Percentiles rank a stretch among this genome's conserved stretches.
These are phyloP conservation scores for Pimephales promelas DNA, from an alignment of 2,113 vertebrate genomes.

Conservation along the genomic window DNA sequence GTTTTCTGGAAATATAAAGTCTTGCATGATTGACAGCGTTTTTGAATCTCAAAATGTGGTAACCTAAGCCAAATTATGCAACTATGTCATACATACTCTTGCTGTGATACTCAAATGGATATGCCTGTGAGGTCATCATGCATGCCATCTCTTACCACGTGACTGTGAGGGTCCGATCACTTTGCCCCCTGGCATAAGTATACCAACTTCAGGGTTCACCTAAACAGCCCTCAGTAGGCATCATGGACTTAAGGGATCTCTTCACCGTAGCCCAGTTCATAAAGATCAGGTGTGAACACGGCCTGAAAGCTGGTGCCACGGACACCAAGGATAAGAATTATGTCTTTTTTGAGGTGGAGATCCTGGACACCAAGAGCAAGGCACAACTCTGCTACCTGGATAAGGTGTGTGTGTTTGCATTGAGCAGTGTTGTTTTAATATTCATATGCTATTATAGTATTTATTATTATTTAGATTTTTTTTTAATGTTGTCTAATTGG, in stretches of 20 bases:
- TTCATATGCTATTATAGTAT: background rate
- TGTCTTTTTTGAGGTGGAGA: conserved; percentile 78
- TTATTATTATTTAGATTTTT: background rate
- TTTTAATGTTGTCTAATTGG: background rate
- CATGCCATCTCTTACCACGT: conserved; percentile 30
- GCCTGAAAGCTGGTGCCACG: conserved; percentile 44
- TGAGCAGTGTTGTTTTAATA: background rate
- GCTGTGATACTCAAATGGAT: conserved; percentile 34
- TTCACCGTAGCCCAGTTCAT: conserved; percentile 64
- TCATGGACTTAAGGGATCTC: conserved; percentile 51
- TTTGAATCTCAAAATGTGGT: conserved; percentile 5
- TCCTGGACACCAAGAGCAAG: conserved; percentile 76
- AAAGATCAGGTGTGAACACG: conserved; percentile 57
- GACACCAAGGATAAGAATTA: conserved; percentile 56
- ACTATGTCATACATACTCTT: conserved; percentile 12
- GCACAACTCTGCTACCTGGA: conserved; percentile 78
- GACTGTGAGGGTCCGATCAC: background rate
- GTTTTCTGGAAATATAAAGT: background rate
- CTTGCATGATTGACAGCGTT: background rate
- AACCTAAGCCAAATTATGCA: conserved; percentile 38
- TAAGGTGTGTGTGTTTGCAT: conserved; percentile 68
- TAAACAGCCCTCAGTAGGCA: conserved; percentile 22
- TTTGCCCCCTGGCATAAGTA: background rate
- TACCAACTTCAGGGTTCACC: background rate
- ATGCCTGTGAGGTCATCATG: conserved; percentile 52